Conservation (phyloP, 2,113 vertebrate species). For the Desmodus rotundus region DNA sequence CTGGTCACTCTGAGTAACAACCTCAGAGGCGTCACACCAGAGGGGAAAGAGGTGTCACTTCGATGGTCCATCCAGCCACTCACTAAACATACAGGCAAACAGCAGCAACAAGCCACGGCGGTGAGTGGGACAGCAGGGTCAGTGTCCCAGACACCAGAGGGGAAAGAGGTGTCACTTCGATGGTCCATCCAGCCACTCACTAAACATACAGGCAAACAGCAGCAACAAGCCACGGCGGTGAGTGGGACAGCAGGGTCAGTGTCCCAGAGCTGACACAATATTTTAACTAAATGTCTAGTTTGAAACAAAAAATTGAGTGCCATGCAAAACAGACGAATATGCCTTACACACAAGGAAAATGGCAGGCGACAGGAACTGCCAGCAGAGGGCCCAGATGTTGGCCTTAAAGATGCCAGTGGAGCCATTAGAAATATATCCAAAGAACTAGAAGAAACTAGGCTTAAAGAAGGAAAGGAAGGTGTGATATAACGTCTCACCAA, state of each 20-base stretch:
- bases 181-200: background rate
- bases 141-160: too few relatives aligned
- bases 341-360: background rate
- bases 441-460: background rate
- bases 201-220: background rate
- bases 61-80: background rate
- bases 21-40: background rate
- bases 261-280: background rate
- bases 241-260: too few relatives aligned
- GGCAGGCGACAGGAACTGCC: background rate
- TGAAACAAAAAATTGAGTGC: background rate
- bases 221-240: background rate
- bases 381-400: background rate
- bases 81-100: background rate
- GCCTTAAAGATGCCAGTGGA: background rate
- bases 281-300: background rate
- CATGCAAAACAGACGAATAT: background rate
- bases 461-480: background rate
- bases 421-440: background rate
- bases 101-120: background rate
- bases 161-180: too few relatives aligned
- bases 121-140: background rate
- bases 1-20: too few relatives aligned
- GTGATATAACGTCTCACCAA: background rate
- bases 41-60: too few relatives aligned